Conservation (phyloP, 2,888 invertebrate genomes). For the Sericinus montela region DNA sequence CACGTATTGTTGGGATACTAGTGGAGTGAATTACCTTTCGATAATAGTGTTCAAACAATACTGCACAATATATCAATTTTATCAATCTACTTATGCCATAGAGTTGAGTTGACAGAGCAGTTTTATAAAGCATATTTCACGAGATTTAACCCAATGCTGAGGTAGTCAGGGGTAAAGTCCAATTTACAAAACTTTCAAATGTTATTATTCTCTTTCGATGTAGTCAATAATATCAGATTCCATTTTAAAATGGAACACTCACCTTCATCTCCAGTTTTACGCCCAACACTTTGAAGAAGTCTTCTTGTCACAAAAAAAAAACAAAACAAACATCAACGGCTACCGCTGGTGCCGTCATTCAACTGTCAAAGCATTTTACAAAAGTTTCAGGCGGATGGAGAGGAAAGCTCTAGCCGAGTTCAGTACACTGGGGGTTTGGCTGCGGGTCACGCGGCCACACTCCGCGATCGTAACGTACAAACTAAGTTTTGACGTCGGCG, state of each 20-base stretch:
- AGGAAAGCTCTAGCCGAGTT: constrained; percentile 5
- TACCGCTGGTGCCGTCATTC: constrained; percentile 29
- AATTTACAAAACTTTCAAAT: too few relatives aligned
- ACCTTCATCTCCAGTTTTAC: constrained; percentile 70
- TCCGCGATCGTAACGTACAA: constrained; percentile 38
- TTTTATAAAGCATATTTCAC: too few relatives aligned
- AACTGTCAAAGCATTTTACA: constrained; percentile 38
- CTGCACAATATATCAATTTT: too few relatives aligned
- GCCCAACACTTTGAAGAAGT: constrained; percentile 56
- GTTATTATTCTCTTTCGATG: too few relatives aligned
- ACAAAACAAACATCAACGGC: constrained; percentile 34
- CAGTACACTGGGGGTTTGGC: background rate
- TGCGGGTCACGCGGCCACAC: constrained; percentile 38
- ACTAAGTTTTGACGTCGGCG: constrained; percentile 39
- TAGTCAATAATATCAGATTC: too few relatives aligned
- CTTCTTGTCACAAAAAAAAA: constrained; percentile 44
- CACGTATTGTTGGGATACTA: too few relatives aligned
- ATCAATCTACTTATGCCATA: too few relatives aligned
- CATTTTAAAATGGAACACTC: constrained; percentile 23
- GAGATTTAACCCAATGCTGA: too few relatives aligned
- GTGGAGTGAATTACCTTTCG: too few relatives aligned
- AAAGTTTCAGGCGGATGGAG: constrained; percentile 19
- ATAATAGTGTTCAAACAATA: too few relatives aligned
- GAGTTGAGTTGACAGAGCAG: too few relatives aligned
- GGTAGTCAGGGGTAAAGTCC: too few relatives aligned